Base-by-base conservation (phyloP, 1,140 invertebrate species). In the Zaprionus ghesquierei region DNA sequence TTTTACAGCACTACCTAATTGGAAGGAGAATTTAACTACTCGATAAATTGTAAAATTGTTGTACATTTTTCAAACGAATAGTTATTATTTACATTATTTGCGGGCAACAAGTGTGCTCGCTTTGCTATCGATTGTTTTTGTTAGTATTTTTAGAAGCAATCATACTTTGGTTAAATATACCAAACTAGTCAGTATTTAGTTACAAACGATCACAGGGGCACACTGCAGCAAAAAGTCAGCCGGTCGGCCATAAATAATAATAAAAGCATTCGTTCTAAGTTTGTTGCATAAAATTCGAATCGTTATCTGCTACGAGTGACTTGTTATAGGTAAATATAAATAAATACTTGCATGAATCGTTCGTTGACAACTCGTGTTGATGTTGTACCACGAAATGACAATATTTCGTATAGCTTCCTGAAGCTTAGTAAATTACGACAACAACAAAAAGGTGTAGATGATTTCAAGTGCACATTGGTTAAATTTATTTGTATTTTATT, bases 401-500 rank as follows among this genome's bases (percentile, higher is more conserved):
- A 41, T 8, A 15, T 41, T 41, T 41, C 5, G 6, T 29, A 29
- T 29, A 29, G 3, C 27, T 29, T 29, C 2, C 4, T 27, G 25
- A 5, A 6, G 25, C 25, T 38, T 38, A 38, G 27, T 20, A 38
- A 51, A 6, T 4, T 18, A 18, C 4, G 8, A 15, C 35, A 33
- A 64, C n/a, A 3, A 29, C 5, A 50, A 18, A 62, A 22, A 18
- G 22, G 20, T 46, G 12, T 25, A 33, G 20, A 55, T 33, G 1
- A 46, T 8, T n/a, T 25, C 22, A 23, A 46, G 31, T 12, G 3
- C 10, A 13, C 41, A n/a, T n/a, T 23, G n/a, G 20, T 41, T 31
- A 18, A 12, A 49, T 54, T 54, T 51, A 10, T 72, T 58, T 15
- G 29, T 63, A 22, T 61, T 56, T 27, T 56, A 25, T 76, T 74